Conservation (phyloP, 2,888 invertebrate genomes). For the Alsophila aescularia region DNA sequence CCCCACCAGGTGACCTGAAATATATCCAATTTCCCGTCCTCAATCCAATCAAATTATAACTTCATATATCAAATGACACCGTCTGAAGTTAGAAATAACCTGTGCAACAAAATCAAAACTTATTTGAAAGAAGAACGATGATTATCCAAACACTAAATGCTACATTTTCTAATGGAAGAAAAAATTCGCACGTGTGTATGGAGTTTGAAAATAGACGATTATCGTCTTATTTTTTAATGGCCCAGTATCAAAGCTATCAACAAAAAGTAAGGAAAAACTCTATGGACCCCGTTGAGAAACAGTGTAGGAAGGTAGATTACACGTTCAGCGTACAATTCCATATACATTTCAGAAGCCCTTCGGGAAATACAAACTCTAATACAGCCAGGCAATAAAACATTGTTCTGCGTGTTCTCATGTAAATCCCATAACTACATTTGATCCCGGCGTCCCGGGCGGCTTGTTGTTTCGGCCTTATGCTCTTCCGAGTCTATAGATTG, state of each 20-base stretch:
- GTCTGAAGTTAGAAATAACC: background rate
- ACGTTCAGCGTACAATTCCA: conserved; percentile 55
- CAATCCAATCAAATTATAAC: conserved; percentile 26
- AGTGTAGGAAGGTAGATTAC: conserved; percentile 43
- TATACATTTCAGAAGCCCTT: conserved; percentile 63
- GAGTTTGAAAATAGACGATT: no score
- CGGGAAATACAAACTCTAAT: conserved; percentile 76
- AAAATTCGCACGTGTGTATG: no score
- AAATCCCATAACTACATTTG: conserved; percentile 72
- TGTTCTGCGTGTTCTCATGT: conserved; percentile 71
- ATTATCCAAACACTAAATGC: no score
- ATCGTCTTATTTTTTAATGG: background rate
- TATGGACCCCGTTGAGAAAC: conserved; percentile 19
- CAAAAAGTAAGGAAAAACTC: conserved; percentile 20
- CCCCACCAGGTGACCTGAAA: conserved; percentile 43
- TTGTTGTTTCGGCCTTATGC: conserved; percentile 52
- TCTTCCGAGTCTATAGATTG: conserved; percentile 17
- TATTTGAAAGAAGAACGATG: no score
- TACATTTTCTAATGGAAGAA: no score
- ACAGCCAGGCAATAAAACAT: conserved; percentile 68
- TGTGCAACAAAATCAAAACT: background rate
- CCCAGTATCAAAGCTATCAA: background rate
- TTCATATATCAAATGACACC: conserved; percentile 12
- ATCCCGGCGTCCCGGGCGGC: conserved; percentile 57
- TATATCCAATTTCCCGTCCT: conserved; percentile 34